phyloP scores from a whole-genome alignment of 1,140 invertebrate genomes.

The Nymphalis io region DNA sequence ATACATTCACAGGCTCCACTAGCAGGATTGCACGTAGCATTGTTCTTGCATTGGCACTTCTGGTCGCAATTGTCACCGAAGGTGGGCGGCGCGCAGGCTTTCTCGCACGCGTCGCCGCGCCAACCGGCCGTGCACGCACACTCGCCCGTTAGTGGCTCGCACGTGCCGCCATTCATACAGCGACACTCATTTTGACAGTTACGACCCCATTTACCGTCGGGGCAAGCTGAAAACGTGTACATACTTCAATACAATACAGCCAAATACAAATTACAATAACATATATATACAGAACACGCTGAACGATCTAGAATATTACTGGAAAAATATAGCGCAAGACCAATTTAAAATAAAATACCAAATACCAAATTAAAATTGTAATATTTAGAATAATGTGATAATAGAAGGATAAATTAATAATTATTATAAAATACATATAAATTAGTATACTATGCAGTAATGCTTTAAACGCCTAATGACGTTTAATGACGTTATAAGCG shows the following conservation, averaged over 20 bases:
- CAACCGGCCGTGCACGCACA: constrained; percentile 88
- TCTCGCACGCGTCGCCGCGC: constrained; percentile 82
- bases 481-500: too few relatives aligned
- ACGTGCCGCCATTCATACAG: constrained; percentile 93
- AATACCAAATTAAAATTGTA: too few relatives aligned
- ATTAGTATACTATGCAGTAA: too few relatives aligned
- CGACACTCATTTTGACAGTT: constrained; percentile 89
- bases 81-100: constrained; percentile 85
- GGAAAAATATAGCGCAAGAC: too few relatives aligned
- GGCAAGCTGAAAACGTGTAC: constrained; percentile 81
- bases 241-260: not conserved
- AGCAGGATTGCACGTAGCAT: constrained; percentile 88
- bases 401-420: too few relatives aligned
- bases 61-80: constrained; percentile 89
- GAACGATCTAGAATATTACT: too few relatives aligned
- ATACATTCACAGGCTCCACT: constrained; percentile 86
- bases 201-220: constrained; percentile 86
- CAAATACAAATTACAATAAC: too few relatives aligned
- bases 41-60: constrained; percentile 93
- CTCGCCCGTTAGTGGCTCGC: constrained; percentile 88
- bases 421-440: too few relatives aligned
- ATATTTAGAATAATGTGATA: too few relatives aligned
- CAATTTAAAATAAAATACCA: too few relatives aligned
- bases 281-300: too few relatives aligned
- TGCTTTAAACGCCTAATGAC: too few relatives aligned